Percentiles rank a stretch among this genome's conserved stretches.
Evolutionary conservation across 2,888 invertebrate species (phyloP).

Genomic region (Peribatodes rhomboidaria): DNA sequence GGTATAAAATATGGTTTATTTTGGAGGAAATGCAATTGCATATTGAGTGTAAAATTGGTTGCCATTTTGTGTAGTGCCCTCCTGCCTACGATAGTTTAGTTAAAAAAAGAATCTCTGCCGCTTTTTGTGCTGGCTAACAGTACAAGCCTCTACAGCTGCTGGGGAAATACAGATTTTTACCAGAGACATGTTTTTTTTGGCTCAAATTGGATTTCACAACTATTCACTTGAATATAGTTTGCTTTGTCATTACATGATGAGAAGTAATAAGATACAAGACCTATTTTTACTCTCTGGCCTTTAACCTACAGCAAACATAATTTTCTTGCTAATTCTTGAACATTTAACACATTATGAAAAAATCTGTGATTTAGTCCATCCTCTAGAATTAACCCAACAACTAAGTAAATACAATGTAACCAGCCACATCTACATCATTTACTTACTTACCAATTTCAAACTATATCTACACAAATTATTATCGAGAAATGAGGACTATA

Average conservation of each 20-base stretch:
- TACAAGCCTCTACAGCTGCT: constrained; percentile 52
- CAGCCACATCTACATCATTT: constrained; percentile 1
- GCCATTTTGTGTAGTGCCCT: constrained; percentile 85
- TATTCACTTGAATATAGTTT: constrained; percentile 36
- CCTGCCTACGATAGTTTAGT: constrained; percentile 80
- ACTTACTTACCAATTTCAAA: neutral
- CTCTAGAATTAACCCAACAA: neutral
- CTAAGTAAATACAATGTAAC: constrained; percentile 17
- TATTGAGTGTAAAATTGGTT: constrained; percentile 80
- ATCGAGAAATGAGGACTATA: too few species aligned
- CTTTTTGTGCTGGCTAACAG: constrained; percentile 67
- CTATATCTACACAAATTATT: too few species aligned
- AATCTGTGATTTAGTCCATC: constrained; percentile 7
- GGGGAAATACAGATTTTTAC: constrained; percentile 45
- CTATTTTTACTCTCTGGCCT: constrained; percentile 49
- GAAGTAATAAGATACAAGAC: constrained; percentile 53
- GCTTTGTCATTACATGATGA: constrained; percentile 35
- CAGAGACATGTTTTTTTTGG: constrained; percentile 33
- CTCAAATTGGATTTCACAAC: constrained; percentile 32
- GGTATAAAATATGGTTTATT: constrained; percentile 60
- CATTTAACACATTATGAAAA: neutral
- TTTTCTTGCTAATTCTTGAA: constrained; percentile 15
- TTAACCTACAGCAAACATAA: constrained; percentile 34
- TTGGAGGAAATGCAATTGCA: constrained; percentile 77
- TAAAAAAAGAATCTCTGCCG: constrained; percentile 79